Evolutionary conservation across 2,113 vertebrate species (phyloP), one percentile per base, ranked within the genome.

Genomic region (Tragelaphus scriptus): DNA sequence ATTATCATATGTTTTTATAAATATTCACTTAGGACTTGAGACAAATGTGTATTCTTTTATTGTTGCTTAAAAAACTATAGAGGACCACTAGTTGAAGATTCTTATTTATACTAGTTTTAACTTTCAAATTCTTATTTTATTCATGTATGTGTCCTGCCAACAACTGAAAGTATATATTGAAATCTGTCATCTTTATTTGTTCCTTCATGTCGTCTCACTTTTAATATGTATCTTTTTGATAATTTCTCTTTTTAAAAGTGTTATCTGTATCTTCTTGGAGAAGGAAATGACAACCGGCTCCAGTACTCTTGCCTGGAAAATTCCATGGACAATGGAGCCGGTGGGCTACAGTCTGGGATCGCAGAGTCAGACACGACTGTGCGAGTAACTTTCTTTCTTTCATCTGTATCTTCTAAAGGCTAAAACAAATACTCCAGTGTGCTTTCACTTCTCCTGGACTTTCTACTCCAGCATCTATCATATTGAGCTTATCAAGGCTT

Each of bases 1-100:
- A 79, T 88, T 61, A 86, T 59, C 13, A 44, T 81, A 81, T 12
- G 19, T 75, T 75, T 81, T 93, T 59, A 19, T 44, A 97, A 95
- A 81, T 81, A 19, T 91, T 91, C 12, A 61, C 7, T 88, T 93
- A 32, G 14, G 58, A 13, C 44, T 85, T 90, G 21, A 90, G 32
- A 55, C 47, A 88, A 81, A 93, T 65, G 3, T 79, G 28, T 47
- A 63, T 21, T 84, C 68, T 87, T 14, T 88, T 63, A 88, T 85
- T 47, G 12, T 75, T 92, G 32, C 32, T 94, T 75, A 17, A 1
- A 91, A 81, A 96, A 75, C 23, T 81, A 40, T 2, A 47, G 21
- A 11, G 44, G 40, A 30, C 11, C 14, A 36, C 51, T 88, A 40
- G 44, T 92, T 44, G 4, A 63, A 90, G 7, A 9, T 25, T 81